Conservation (phyloP, 2,888 invertebrate genomes). For the Pardosa pseudoannulata region DNA sequence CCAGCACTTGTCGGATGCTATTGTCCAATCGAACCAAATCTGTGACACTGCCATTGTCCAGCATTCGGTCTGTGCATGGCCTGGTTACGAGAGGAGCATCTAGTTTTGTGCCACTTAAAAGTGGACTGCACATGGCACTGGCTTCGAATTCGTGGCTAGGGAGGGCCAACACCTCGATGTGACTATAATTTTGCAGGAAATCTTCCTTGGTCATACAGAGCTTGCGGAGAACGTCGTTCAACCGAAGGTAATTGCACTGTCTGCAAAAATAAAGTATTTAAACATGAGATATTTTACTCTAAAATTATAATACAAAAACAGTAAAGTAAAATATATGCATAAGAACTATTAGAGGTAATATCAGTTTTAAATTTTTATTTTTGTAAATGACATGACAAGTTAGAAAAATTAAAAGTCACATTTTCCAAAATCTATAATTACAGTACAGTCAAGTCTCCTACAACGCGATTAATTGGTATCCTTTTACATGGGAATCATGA, state of each 20-base stretch:
- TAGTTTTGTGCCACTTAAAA: conserved; percentile 56
- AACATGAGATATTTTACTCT: too few species aligned
- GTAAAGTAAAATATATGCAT: too few species aligned
- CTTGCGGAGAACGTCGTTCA: conserved; percentile 74
- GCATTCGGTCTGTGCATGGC: conserved; percentile 11
- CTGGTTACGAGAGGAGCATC: conserved; percentile 9
- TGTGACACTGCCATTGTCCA: conserved; percentile 26
- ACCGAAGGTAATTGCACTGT: conserved; percentile 73
- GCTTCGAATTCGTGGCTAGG: conserved; percentile 71
- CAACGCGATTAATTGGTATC: too few species aligned
- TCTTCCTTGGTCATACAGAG: conserved; percentile 72
- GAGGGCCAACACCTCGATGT: conserved; percentile 71
- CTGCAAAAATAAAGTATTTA: conserved; percentile 67
- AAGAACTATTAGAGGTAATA: too few species aligned
- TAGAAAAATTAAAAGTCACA: too few species aligned
- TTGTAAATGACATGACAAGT: too few species aligned
- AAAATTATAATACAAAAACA: too few species aligned
- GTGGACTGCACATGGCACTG: conserved; percentile 70
- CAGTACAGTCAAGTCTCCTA: too few species aligned
- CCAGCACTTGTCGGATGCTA: conserved; percentile 87
- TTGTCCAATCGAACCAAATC: conserved; percentile 87
- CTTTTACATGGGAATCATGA: too few species aligned
- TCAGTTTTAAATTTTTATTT: background rate
- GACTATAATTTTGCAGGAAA: conserved; percentile 53
- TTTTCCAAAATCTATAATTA: too few species aligned